phyloP scores from a whole-genome alignment of 1,140 invertebrate genomes.

The Drosophila ananassae region DNA sequence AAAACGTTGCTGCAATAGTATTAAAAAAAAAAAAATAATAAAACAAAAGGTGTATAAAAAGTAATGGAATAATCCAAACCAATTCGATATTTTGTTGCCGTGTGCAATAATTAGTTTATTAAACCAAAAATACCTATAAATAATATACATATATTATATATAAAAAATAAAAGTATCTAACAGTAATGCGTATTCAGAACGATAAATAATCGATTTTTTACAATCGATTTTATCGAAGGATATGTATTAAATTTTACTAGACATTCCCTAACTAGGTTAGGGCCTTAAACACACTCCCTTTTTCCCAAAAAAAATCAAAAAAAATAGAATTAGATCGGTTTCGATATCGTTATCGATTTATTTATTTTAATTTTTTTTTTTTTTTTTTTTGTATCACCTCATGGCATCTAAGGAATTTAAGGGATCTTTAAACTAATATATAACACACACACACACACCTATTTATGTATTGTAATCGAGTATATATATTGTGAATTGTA shows the following conservation, averaged over 20 bases:
- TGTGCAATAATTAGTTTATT: slow-evolving; percentile 9
- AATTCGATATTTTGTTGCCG: slow-evolving; percentile 7
- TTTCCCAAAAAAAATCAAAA: too few species aligned
- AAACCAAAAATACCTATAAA: slow-evolving; percentile 13
- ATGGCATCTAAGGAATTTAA: slow-evolving; percentile 24
- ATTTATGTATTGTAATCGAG: slow-evolving; percentile 50
- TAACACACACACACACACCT: slow-evolving; percentile 5
- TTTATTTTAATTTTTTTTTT: slow-evolving; percentile 3
- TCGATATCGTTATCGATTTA: background rate
- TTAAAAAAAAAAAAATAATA: background rate
- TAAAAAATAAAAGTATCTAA: slow-evolving; percentile 2
- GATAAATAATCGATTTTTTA: slow-evolving; percentile 13
- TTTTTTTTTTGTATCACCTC: slow-evolving; percentile 19
- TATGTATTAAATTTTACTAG: slow-evolving; percentile 42
- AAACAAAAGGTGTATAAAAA: background rate
- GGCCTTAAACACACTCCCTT: slow-evolving; percentile 3
- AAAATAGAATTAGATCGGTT: slow-evolving; percentile 6
- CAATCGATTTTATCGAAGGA: background rate
- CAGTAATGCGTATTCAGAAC: slow-evolving; percentile 3
- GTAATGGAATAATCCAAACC: background rate
- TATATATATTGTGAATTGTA: slow-evolving; percentile 49
- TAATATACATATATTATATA: background rate
- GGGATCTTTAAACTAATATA: slow-evolving; percentile 27
- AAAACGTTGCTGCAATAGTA: slow-evolving; percentile 4
- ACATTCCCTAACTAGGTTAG: slow-evolving; percentile 55